These are phyloP conservation scores for Eristalis arbustorum DNA, from an alignment of 2,888 invertebrate species.

Conservation along the genomic window DNA sequence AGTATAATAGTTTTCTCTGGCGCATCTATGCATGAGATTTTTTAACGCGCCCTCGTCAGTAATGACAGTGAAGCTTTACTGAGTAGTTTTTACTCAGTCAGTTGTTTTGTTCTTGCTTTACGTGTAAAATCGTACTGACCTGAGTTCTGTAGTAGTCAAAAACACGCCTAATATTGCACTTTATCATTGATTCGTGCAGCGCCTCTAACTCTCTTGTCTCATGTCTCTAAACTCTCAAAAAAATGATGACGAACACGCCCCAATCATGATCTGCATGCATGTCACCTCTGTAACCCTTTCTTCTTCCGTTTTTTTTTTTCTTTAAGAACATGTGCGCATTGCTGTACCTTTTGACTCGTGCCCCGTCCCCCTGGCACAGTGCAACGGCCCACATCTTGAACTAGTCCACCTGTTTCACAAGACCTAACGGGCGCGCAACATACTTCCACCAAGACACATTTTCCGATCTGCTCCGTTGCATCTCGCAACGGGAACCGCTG, in stretches of 20 bases:
- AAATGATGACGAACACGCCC: not conserved
- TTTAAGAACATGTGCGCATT: not conserved
- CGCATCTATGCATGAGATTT: no score
- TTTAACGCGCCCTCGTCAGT: no score
- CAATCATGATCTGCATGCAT: not conserved
- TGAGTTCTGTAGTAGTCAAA: no score
- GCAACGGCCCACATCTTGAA: not conserved
- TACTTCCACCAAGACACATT: conserved; percentile 40
- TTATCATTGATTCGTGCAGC: no score
- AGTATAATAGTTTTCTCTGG: no score
- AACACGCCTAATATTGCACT: no score
- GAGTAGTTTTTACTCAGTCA: no score
- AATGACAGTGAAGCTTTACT: no score
- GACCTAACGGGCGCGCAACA: conserved; percentile 24
- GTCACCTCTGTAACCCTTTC: not conserved
- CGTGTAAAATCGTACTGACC: no score
- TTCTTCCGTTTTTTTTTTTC: not conserved
- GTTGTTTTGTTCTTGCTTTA: no score
- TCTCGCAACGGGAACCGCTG: conserved; percentile 58
- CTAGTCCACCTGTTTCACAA: not conserved
- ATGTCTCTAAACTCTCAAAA: no score
- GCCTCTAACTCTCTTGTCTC: no score
- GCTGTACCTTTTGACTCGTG: not conserved
- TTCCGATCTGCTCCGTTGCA: conserved; percentile 59
- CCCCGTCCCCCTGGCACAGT: not conserved